Evolutionary conservation across 2,113 vertebrate species (phyloP), one percentile per base, ranked within the genome.

Genomic region (Desmodus rotundus): DNA sequence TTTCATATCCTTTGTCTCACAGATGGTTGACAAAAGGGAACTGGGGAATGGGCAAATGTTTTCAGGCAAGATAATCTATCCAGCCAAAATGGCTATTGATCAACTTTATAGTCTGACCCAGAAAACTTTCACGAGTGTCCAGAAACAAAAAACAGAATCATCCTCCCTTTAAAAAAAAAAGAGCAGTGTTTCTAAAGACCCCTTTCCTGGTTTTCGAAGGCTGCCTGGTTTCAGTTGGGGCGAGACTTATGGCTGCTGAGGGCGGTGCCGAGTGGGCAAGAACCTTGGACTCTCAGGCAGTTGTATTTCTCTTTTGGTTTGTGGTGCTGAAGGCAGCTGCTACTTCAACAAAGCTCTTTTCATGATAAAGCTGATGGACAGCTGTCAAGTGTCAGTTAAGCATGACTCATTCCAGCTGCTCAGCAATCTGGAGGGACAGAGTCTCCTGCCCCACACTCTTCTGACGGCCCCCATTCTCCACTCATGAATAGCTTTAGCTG

Each of bases 341-440:
- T 26, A 33, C 15, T 72, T 92, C 45, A 38, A 26, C 2, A 3
- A 68, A 92, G 58, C 61, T 93, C 28, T 82, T 89, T 31, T 81
- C 36, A 36, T 72, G 52, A 84, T 88, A 54, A 43, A 89, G n/a
- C 43, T 38, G 67, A 95, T n/a, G 47, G 95, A 92, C 92, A 94
- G 81, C 84, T 92, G 76, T 92, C 95, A 84, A 31, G 80, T 65
- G 72, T 82, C 54, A 68, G 41, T 63, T 67, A 68, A 56, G 12
- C 47, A 16, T 50, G 72, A 93, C 56, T 94, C 81, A 63, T 50
- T 87, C 67, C 95, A 92, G 91, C 47, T 96, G 96, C 36, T 82
- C n/a, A 56, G 3, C 58, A 68, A 36, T 93, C 85, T 90, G 87
- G 78, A 91, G 65, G 65, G 38, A 77, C 17, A n/a, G 14, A 31